Evolutionary conservation across 2,888 invertebrate genomes (phyloP).

Genomic region (Rhyacophila evoluta): DNA sequence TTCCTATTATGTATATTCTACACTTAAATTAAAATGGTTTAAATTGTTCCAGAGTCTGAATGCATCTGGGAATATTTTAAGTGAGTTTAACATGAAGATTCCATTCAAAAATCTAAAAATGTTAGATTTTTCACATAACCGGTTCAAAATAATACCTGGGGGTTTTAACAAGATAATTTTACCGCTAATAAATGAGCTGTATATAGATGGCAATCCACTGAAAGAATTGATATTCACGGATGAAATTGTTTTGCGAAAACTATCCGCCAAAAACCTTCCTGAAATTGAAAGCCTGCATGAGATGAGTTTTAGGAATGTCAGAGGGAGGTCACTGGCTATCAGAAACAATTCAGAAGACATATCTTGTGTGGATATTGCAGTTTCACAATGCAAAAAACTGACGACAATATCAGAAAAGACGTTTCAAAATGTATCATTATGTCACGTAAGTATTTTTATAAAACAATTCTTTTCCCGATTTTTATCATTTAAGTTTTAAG

Average conservation of each 20-base stretch:
- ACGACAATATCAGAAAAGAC: slow-evolving; percentile 61
- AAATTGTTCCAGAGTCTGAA: slow-evolving; percentile 63
- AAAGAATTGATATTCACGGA: slow-evolving; percentile 65
- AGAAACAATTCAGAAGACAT: not conserved
- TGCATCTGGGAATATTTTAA: slow-evolving; percentile 66
- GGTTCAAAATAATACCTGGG: slow-evolving; percentile 65
- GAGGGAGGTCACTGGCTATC: slow-evolving; percentile 41
- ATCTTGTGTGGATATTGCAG: slow-evolving; percentile 44
- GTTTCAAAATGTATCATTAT: slow-evolving; percentile 67
- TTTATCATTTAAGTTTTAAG: no score
- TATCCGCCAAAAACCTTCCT: slow-evolving; percentile 65
- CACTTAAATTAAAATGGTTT: no score
- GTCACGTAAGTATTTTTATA: slow-evolving; percentile 65
- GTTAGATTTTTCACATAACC: slow-evolving; percentile 69
- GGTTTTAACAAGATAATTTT: slow-evolving; percentile 63
- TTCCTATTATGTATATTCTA: no score
- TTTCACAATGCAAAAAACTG: slow-evolving; percentile 52
- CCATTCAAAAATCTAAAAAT: slow-evolving; percentile 64
- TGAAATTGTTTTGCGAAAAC: slow-evolving; percentile 63
- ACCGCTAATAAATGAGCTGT: slow-evolving; percentile 66
- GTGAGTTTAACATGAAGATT: slow-evolving; percentile 63
- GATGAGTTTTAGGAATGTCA: slow-evolving; percentile 23
- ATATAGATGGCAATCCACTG: slow-evolving; percentile 70
- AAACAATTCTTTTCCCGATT: no score
- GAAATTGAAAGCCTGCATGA: slow-evolving; percentile 60